A percentile compares a stretch with the other conserved stretches of the same genome.
Evolutionary conservation across 2,113 vertebrate species (phyloP).

Genomic region (Myrmophylax atrothorax): DNA sequence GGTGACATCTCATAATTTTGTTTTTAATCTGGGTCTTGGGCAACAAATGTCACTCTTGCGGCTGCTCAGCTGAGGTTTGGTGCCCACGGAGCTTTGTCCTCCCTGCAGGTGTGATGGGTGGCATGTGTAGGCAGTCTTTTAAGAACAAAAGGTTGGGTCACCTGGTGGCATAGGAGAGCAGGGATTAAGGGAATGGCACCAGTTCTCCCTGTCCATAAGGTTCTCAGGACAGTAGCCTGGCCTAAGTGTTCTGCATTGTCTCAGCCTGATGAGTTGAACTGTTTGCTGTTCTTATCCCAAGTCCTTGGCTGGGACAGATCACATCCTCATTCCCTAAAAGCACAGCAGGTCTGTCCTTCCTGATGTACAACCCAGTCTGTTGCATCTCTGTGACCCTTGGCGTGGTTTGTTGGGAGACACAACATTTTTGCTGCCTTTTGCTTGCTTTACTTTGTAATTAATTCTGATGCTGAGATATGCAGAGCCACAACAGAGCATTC

Average conservation of each 20-base stretch:
- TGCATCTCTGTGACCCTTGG: not conserved
- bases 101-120: not conserved
- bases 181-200: not conserved
- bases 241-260: not conserved
- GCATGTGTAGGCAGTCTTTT: not conserved
- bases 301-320: not conserved
- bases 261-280: not conserved
- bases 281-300: not conserved
- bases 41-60: not conserved
- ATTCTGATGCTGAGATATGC: not conserved
- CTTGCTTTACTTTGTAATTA: not conserved
- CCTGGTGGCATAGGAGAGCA: too few species aligned
- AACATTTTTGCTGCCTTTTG: not conserved
- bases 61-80: not conserved
- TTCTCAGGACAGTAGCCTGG: not conserved
- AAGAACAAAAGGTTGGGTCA: not conserved
- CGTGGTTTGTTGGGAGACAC: not conserved
- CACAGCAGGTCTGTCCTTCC: not conserved
- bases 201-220: not conserved
- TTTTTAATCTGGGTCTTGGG: not conserved
- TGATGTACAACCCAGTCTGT: rapidly evolving
- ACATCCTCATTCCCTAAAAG: not conserved
- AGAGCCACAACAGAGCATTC: not conserved
- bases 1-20: not conserved
- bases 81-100: not conserved